These are phyloP conservation scores for Trachurus trachurus DNA, from an alignment of 2,797 vertebrate species.

Conservation along the genomic window DNA sequence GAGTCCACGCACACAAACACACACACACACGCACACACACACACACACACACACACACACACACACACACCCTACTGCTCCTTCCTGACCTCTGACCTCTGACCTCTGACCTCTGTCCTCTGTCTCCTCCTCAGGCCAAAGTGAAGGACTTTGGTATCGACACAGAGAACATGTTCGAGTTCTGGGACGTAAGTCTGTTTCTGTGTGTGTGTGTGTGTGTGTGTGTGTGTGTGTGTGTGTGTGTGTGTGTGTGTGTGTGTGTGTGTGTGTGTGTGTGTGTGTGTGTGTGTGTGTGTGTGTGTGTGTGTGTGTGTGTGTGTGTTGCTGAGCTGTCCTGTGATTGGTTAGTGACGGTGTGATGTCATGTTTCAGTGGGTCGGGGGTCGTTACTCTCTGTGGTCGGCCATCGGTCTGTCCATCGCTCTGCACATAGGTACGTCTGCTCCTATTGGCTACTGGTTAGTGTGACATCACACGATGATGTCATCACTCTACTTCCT, in stretches of 20 bases:
- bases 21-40: too few relatives aligned
- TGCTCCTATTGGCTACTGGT: neutral
- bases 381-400: slow-evolving; percentile 98
- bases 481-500: too few relatives aligned
- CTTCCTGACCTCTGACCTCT: too few relatives aligned
- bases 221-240: neutral
- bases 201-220: neutral
- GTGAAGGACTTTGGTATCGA: slow-evolving; percentile 97
- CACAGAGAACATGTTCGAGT: slow-evolving; percentile 96
- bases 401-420: slow-evolving; percentile 97
- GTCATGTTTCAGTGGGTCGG: slow-evolving; percentile 94
- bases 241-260: neutral
- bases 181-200: slow-evolving; percentile 97
- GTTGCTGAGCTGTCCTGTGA: slow-evolving; percentile 23
- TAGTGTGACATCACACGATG: too few relatives aligned
- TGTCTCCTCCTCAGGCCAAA: slow-evolving; percentile 86
- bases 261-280: too few relatives aligned
- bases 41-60: too few relatives aligned
- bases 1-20: slow-evolving; percentile 36
- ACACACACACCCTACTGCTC: too few relatives aligned
- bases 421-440: slow-evolving; percentile 95
- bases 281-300: too few relatives aligned
- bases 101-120: too few relatives aligned
- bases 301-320: too few relatives aligned
- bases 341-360: slow-evolving; percentile 64